Conservation (phyloP, 2,113 vertebrate species). For the Salvelinus sp. region DNA sequence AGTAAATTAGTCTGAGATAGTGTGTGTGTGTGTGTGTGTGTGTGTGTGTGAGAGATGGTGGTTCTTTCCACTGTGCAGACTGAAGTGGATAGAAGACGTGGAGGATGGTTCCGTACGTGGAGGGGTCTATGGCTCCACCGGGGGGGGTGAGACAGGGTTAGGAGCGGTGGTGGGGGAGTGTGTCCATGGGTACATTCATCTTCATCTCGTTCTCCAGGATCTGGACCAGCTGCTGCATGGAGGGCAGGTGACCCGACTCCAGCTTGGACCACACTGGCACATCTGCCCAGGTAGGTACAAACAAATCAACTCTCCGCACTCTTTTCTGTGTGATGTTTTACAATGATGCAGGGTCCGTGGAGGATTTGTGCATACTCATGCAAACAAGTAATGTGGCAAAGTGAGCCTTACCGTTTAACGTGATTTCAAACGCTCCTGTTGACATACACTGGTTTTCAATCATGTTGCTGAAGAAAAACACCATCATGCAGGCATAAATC, state of each 20-base stretch:
- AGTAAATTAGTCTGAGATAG: no score
- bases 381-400: background rate
- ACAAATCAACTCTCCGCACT: background rate
- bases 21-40: no score
- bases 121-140: slow-evolving; percentile 75
- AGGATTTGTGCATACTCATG: no score
- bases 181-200: slow-evolving; percentile 96
- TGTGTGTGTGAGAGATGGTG: no score
- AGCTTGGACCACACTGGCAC: slow-evolving; percentile 98
- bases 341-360: background rate
- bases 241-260: slow-evolving; percentile 95
- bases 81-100: no score
- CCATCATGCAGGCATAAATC: slow-evolving; percentile 99
- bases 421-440: slow-evolving; percentile 97
- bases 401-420: slow-evolving; percentile 86
- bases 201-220: slow-evolving; percentile 99
- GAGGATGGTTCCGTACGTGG: slow-evolving; percentile 56
- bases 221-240: slow-evolving; percentile 98
- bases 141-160: slow-evolving; percentile 79
- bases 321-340: background rate
- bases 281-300: slow-evolving; percentile 69
- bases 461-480: slow-evolving; percentile 99
- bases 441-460: slow-evolving; percentile 99
- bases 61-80: no score
- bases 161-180: slow-evolving; percentile 86